A percentile compares a stretch with the other conserved stretches of the same genome.
These are phyloP conservation scores for Cinclus cinclus DNA, from an alignment of 2,113 vertebrate genomes.

Conservation along the genomic window DNA sequence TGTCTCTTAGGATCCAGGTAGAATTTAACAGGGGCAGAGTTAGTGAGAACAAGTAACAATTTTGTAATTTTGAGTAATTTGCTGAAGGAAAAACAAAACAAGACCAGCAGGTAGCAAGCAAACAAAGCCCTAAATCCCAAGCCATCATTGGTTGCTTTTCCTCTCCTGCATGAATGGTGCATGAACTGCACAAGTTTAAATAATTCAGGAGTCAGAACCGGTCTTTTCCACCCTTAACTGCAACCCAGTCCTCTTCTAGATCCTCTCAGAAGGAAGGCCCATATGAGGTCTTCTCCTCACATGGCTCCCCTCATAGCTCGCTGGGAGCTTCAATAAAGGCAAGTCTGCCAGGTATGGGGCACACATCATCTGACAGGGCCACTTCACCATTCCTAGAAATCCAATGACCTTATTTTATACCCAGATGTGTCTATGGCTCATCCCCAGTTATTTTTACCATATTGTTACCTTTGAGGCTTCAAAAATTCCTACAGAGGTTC, in stretches of 20 bases:
- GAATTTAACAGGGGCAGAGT: not conserved
- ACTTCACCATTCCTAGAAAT: not conserved
- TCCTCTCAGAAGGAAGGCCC: not conserved
- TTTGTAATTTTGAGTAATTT: not conserved
- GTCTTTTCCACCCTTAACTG: not conserved
- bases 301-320: not conserved
- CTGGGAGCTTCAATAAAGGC: not conserved
- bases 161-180: not conserved
- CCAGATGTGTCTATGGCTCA: not conserved
- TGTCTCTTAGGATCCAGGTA: not conserved
- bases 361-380: accelerated
- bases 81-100: not conserved
- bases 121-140: not conserved
- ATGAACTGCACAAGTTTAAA: not conserved
- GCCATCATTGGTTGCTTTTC: not conserved
- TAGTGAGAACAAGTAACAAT: not conserved
- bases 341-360: not conserved
- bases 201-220: not conserved
- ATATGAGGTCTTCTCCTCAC: not conserved
- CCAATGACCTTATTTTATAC: not conserved
- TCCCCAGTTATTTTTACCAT: not conserved
- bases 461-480: not conserved
- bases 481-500: not conserved
- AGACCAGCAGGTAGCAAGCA: not conserved
- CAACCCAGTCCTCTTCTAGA: not conserved